Conservation (phyloP, 1,140 invertebrate species). For the Ectropis grisescens region DNA sequence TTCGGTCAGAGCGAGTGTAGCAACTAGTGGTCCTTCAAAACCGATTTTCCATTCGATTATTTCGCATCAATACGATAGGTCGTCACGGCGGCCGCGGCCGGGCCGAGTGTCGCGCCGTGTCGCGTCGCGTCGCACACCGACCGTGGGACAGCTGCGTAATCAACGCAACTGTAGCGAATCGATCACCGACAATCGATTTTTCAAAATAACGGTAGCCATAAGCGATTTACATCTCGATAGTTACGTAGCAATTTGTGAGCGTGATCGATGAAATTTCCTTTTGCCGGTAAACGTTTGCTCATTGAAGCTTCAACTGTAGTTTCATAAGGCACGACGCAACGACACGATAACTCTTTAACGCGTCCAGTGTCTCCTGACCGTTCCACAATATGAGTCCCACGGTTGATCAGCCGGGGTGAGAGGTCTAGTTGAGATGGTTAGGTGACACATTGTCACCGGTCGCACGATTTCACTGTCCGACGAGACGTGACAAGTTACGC, state of each 20-base stretch:
- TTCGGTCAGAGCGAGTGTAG: too few species aligned
- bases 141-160: constrained; percentile 57
- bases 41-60: constrained; percentile 45
- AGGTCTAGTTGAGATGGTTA: too few species aligned
- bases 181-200: constrained; percentile 59
- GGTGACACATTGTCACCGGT: constrained; percentile 59
- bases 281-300: constrained; percentile 52
- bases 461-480: constrained; percentile 62
- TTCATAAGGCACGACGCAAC: constrained; percentile 56
- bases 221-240: constrained; percentile 58
- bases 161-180: constrained; percentile 53
- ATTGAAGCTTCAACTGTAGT: constrained; percentile 58
- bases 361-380: constrained; percentile 26
- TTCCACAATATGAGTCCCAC: too few species aligned
- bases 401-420: neutral
- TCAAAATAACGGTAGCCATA: constrained; percentile 56
- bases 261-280: constrained; percentile 57
- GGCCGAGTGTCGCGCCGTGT: constrained; percentile 2
- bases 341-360: constrained; percentile 36
- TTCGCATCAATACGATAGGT: constrained; percentile 23
- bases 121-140: constrained; percentile 17
- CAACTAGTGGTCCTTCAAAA: constrained; percentile 39
- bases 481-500: constrained; percentile 64
- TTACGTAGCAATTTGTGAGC: constrained; percentile 55
- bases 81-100: constrained; percentile 18